Conservation (phyloP, 2,113 vertebrate genomes). For the Bettongia penicillata region DNA sequence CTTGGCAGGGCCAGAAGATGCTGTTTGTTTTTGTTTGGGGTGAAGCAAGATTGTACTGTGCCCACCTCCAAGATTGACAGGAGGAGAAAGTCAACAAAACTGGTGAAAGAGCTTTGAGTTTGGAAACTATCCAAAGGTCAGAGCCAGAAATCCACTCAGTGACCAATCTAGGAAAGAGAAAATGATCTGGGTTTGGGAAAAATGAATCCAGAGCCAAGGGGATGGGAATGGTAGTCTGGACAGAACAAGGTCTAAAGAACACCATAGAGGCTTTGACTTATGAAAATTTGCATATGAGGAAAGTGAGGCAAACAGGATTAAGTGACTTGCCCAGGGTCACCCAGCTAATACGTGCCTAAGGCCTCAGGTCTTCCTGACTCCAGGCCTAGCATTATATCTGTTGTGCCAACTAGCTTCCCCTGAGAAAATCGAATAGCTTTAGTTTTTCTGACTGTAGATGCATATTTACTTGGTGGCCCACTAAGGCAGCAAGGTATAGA, state of each 20-base stretch:
- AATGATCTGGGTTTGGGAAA: neutral
- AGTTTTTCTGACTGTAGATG: neutral
- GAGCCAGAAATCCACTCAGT: neutral
- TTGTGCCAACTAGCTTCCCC: neutral
- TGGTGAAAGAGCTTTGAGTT: neutral
- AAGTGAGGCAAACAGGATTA: neutral
- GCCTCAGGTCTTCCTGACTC: neutral
- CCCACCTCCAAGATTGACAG: neutral
- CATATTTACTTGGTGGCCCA: neutral
- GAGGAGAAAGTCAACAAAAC: neutral
- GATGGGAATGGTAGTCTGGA: neutral
- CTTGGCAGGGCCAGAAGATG: neutral
- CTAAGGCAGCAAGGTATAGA: neutral
- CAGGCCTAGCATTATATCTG: neutral
- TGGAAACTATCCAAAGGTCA: neutral
- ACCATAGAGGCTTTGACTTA: neutral
- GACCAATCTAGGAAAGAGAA: neutral
- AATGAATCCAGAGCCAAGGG: neutral
- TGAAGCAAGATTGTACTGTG: neutral
- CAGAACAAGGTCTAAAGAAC: neutral
- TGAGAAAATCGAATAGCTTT: neutral
- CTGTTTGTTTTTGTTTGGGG: neutral
- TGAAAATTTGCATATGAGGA: neutral
- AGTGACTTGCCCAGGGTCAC: neutral
- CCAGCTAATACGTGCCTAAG: neutral